These are phyloP conservation scores for Thereva nobilitata DNA, from an alignment of 2,888 invertebrate species.

Conservation along the genomic window DNA sequence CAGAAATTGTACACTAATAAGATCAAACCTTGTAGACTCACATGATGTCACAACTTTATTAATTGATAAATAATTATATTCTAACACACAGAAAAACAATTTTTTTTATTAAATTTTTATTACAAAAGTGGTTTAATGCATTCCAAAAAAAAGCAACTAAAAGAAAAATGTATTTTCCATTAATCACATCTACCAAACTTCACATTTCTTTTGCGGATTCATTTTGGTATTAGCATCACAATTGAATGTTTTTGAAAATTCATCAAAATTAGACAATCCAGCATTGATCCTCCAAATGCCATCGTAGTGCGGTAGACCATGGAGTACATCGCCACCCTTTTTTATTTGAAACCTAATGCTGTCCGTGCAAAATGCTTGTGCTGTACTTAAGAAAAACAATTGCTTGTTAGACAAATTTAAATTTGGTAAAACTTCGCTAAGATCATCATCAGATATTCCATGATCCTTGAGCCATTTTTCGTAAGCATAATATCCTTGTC, in stretches of 20 bases:
- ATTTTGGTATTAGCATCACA: background rate
- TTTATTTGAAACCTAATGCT: too few relatives aligned
- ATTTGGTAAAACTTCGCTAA: background rate
- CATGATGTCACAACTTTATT: too few relatives aligned
- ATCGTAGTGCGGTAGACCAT: too few relatives aligned
- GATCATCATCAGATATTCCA: background rate
- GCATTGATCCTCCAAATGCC: slow-evolving; percentile 4
- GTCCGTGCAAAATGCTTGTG: slow-evolving; percentile 1
- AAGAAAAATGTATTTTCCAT: too few relatives aligned
- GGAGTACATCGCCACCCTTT: too few relatives aligned
- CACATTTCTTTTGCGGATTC: slow-evolving; percentile 23
- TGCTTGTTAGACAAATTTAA: slow-evolving; percentile 2
- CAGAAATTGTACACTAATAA: too few relatives aligned
- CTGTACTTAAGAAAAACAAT: slow-evolving; percentile 18
- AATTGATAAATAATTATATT: too few relatives aligned
- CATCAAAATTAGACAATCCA: slow-evolving; percentile 2
- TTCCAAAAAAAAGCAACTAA: too few relatives aligned
- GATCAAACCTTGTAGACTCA: too few relatives aligned
- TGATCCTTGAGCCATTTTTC: slow-evolving; percentile 2
- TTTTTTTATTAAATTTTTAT: too few relatives aligned
- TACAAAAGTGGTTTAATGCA: too few relatives aligned
- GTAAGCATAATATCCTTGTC: slow-evolving; percentile 19
- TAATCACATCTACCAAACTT: background rate
- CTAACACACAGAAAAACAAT: too few relatives aligned
- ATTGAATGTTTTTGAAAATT: slow-evolving; percentile 1